Conservation (phyloP, 2,113 vertebrate species). For the Dipodomys stephensi region DNA sequence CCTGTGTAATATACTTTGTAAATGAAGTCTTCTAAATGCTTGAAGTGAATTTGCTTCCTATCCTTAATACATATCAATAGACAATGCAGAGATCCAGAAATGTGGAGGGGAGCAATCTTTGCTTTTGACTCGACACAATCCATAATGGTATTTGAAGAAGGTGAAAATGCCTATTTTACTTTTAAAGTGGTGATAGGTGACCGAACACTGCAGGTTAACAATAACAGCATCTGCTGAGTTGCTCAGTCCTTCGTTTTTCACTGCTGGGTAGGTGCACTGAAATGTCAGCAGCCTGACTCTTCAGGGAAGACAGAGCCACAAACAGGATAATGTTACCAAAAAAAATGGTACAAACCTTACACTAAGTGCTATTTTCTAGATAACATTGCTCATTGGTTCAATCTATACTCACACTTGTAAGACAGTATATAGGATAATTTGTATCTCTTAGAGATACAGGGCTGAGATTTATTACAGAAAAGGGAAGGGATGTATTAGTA, state of each 20-base stretch:
- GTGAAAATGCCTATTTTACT: conserved; percentile 68
- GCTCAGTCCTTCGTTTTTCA: conserved; percentile 67
- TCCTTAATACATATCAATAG: conserved; percentile 53
- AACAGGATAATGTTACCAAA: conserved; percentile 67
- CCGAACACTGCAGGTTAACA: conserved; percentile 73
- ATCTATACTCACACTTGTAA: conserved; percentile 80
- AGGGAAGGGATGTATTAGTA: conserved; percentile 70
- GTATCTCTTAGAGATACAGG: conserved; percentile 83
- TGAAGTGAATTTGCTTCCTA: conserved; percentile 57
- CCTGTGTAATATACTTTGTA: conserved; percentile 59
- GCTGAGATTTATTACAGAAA: conserved; percentile 82
- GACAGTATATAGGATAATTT: conserved; percentile 80
- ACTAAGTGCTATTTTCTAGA: conserved; percentile 79
- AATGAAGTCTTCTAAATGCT: conserved; percentile 74
- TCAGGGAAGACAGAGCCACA: conserved; percentile 80
- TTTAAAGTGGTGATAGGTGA: conserved; percentile 77
- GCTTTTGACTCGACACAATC: conserved; percentile 69
- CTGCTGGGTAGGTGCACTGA: conserved; percentile 51
- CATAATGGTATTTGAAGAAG: conserved; percentile 77
- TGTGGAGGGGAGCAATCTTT: conserved; percentile 55
- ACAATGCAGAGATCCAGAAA: conserved; percentile 40
- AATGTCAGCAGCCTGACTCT: conserved; percentile 73
- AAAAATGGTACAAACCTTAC: conserved; percentile 75
- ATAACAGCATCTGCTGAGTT: conserved; percentile 61
- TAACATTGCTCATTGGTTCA: conserved; percentile 78